These are phyloP conservation scores for Urocitellus parryii DNA, from an alignment of 2,113 vertebrate genomes.

Conservation along the genomic window DNA sequence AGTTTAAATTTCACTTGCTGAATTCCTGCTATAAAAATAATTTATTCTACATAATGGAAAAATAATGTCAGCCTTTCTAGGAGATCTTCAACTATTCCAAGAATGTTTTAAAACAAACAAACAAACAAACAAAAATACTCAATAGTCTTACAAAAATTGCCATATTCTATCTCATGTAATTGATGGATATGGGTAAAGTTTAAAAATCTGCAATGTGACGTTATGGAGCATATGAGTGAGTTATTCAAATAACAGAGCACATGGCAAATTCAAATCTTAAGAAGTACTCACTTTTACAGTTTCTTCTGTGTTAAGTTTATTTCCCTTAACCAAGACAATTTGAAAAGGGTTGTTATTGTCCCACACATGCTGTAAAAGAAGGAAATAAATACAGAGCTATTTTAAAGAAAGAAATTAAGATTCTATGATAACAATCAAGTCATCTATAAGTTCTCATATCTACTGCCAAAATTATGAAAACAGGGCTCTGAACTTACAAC, in stretches of 20 bases:
- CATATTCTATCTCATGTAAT: background rate
- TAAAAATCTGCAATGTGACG: background rate
- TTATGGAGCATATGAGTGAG: background rate
- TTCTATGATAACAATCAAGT: slow-evolving; percentile 2
- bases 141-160: background rate
- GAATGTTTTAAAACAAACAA: slow-evolving; percentile 35
- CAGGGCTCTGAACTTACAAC: slow-evolving; percentile 31
- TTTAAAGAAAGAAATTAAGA: slow-evolving; percentile 56
- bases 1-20: slow-evolving; percentile 10
- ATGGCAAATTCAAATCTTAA: slow-evolving; percentile 1
- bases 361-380: slow-evolving; percentile 93
- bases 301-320: slow-evolving; percentile 98
- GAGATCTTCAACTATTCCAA: slow-evolving; percentile 31
- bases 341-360: slow-evolving; percentile 92
- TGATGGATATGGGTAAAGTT: background rate
- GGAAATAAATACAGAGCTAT: slow-evolving; percentile 73
- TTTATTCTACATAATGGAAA: background rate
- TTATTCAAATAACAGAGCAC: slow-evolving; percentile 12
- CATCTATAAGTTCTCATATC: background rate
- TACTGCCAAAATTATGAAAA: slow-evolving; percentile 36
- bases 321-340: slow-evolving; percentile 93
- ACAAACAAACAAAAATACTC: slow-evolving; percentile 30
- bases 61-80: background rate
- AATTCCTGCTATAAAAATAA: background rate
- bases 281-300: slow-evolving; percentile 92